These are phyloP conservation scores for Fragum sueziense DNA, from an alignment of 2,888 invertebrate genomes.

Conservation along the genomic window DNA sequence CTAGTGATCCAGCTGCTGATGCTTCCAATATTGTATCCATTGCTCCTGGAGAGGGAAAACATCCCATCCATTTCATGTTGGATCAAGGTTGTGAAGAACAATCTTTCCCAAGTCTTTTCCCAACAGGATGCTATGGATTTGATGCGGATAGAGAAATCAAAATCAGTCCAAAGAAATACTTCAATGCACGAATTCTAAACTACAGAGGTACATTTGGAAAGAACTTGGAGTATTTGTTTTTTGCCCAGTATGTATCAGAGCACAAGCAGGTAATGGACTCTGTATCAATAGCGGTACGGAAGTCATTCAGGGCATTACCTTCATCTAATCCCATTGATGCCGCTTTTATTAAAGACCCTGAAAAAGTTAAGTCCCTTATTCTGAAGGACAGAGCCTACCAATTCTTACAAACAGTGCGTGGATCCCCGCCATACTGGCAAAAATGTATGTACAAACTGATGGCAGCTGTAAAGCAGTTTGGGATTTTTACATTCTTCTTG, in stretches of 20 bases:
- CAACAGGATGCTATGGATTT: constrained; percentile 50
- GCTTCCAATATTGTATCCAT: constrained; percentile 25
- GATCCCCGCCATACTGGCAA: constrained; percentile 61
- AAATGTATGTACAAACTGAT: constrained; percentile 55
- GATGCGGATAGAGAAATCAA: constrained; percentile 31
- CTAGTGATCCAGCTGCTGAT: constrained; percentile 42
- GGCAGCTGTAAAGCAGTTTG: constrained; percentile 63
- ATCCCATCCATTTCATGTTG: constrained; percentile 35
- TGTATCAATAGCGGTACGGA: constrained; percentile 45
- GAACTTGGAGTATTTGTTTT: constrained; percentile 52
- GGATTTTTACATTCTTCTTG: too few relatives aligned
- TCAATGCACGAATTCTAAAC: constrained; percentile 48
- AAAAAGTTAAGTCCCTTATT: constrained; percentile 23
- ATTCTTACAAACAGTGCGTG: constrained; percentile 52
- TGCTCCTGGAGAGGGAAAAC: constrained; percentile 48
- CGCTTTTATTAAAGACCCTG: constrained; percentile 39
- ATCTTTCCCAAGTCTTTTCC: constrained; percentile 44
- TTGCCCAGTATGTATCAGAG: constrained; percentile 50
- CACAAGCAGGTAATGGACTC: constrained; percentile 42
- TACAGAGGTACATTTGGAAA: constrained; percentile 37
- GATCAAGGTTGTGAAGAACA: constrained; percentile 52
- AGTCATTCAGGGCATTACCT: constrained; percentile 7
- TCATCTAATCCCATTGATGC: constrained; percentile 13
- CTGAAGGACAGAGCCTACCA: constrained; percentile 52
- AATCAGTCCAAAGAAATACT: constrained; percentile 48